Conservation (phyloP, 2,888 invertebrate species). For the Rhyacophila evoluta region DNA sequence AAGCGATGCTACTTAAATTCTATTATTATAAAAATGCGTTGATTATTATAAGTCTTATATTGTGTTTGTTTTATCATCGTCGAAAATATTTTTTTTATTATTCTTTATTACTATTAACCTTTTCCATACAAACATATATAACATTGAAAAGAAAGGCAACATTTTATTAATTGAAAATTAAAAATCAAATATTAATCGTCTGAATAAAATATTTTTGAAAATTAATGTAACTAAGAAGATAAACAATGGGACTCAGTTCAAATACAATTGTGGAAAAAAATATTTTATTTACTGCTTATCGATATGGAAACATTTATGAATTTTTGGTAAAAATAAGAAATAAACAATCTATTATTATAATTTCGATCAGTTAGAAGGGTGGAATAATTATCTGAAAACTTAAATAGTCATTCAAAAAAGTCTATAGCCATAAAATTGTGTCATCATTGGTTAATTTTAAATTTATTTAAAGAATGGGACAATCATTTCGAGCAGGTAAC, state of each 20-base stretch:
- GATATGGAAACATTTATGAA: background rate
- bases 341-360: background rate
- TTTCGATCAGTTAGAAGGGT: no score
- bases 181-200: no score
- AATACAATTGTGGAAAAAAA: no score
- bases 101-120: no score
- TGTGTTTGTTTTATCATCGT: background rate
- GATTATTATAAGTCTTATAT: conserved; percentile 3
- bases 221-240: no score
- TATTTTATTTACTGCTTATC: no score
- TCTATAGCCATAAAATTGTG: background rate
- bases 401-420: background rate
- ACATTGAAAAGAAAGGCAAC: no score
- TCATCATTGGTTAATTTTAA: background rate
- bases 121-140: no score
- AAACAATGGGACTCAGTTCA: no score
- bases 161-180: no score
- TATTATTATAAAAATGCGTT: conserved; percentile 22
- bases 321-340: background rate
- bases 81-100: conserved; percentile 12
- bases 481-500: background rate
- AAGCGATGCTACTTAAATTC: background rate
- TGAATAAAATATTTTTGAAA: no score
- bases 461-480: no score
- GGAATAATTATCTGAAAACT: background rate